These are phyloP conservation scores for Syngnathoides biaculeatus DNA, from an alignment of 2,113 vertebrate species.

Conservation along the genomic window DNA sequence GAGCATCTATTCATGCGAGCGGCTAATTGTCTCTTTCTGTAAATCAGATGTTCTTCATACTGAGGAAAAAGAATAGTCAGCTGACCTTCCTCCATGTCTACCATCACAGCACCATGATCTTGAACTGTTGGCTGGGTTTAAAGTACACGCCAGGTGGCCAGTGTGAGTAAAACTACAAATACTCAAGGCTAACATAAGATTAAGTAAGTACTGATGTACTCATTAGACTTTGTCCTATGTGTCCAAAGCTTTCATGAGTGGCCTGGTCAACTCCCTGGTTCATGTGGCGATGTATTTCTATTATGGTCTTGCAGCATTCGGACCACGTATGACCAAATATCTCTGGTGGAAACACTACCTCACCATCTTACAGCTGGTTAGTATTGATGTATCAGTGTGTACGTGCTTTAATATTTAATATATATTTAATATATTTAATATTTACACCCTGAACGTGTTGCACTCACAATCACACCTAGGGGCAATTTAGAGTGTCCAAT, in stretches of 20 bases:
- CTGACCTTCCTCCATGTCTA: constrained; percentile 81
- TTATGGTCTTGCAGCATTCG: constrained; percentile 67
- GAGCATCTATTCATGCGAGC: background rate
- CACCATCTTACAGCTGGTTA: constrained; percentile 76
- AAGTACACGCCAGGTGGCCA: constrained; percentile 79
- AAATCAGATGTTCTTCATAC: constrained; percentile 78
- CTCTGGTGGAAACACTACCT: constrained; percentile 78
- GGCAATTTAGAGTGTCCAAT: no score
- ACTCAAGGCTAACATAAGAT: background rate
- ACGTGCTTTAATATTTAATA: background rate
- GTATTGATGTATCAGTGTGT: constrained; percentile 16
- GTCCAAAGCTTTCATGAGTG: constrained; percentile 70
- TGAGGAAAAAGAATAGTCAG: constrained; percentile 77
- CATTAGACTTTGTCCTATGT: background rate
- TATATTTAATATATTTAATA: no score
- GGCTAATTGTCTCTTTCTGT: constrained; percentile 3
- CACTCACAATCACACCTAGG: no score
- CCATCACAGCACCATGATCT: constrained; percentile 79
- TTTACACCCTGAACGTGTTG: no score
- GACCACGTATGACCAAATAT: constrained; percentile 58
- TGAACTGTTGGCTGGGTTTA: constrained; percentile 79
- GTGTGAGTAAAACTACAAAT: constrained; percentile 58
- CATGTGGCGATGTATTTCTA: constrained; percentile 74
- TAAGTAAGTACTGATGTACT: background rate
- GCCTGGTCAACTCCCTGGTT: constrained; percentile 76